Conservation (phyloP, 1,140 invertebrate genomes). For the Drosophila nannoptera region DNA sequence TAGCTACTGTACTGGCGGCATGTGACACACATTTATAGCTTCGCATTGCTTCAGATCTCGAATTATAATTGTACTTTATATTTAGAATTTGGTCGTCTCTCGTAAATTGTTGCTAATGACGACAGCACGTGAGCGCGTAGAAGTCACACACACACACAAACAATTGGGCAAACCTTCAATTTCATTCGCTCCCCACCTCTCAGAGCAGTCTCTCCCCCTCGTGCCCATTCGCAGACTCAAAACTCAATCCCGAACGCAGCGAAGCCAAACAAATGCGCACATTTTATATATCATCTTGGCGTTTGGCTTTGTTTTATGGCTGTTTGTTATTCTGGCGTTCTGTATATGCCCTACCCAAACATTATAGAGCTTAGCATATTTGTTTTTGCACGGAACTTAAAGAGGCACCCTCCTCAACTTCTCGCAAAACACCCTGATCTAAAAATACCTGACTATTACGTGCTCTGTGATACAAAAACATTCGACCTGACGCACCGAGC, state of each 20-base stretch:
- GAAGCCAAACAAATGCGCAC: slow-evolving; percentile 60
- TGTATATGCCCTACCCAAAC: slow-evolving; percentile 58
- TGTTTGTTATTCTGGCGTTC: slow-evolving; percentile 55
- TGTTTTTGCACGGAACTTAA: slow-evolving; percentile 46
- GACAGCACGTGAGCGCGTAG: slow-evolving; percentile 68
- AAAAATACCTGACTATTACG: slow-evolving; percentile 31
- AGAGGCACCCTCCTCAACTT: not conserved
- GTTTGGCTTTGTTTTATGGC: slow-evolving; percentile 51
- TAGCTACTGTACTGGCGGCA: slow-evolving; percentile 10
- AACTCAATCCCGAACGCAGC: slow-evolving; percentile 13
- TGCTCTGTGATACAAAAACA: slow-evolving; percentile 25
- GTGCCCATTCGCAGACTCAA: not conserved
- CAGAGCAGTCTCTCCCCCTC: not conserved
- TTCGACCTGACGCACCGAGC: slow-evolving; percentile 7
- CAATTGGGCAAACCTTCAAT: slow-evolving; percentile 13
- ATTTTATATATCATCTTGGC: slow-evolving; percentile 48
- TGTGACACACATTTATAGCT: slow-evolving; percentile 33
- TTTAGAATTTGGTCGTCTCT: slow-evolving; percentile 10
- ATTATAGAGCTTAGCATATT: slow-evolving; percentile 62
- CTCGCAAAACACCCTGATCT: slow-evolving; percentile 6
- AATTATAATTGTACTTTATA: slow-evolving; percentile 36
- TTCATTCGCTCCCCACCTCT: slow-evolving; percentile 3
- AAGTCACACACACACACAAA: slow-evolving; percentile 51
- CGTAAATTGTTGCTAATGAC: slow-evolving; percentile 34
- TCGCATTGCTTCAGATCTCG: slow-evolving; percentile 29